Conservation (phyloP, 2,113 vertebrate species). For the Amblyopsis rosae region DNA sequence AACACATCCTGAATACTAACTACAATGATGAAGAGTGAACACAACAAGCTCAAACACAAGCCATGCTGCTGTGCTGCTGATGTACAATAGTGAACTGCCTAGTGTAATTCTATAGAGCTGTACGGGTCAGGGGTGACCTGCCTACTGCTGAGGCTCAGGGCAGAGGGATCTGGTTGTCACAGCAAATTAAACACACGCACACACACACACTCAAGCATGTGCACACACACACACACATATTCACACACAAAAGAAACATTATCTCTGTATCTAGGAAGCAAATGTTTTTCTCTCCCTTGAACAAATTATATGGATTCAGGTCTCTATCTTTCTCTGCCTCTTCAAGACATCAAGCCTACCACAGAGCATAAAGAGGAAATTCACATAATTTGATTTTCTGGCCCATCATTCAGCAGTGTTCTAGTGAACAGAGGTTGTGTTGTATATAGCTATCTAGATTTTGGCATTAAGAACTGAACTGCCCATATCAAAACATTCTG, state of each 20-base stretch:
- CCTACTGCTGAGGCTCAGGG: not conserved
- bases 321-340: not conserved
- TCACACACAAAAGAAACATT: conserved; percentile 9
- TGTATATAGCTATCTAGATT: not conserved
- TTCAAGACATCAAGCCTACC: conserved; percentile 37
- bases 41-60: not conserved
- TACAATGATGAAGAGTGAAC: not conserved
- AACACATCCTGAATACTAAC: not conserved
- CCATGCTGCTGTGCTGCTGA: not conserved
- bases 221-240: not conserved
- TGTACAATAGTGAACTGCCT: not conserved
- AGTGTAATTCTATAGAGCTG: not conserved
- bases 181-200: conserved; percentile 4
- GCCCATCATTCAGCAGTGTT: conserved; percentile 50
- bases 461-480: no score
- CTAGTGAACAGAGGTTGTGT: conserved; percentile 55
- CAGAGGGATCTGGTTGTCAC: conserved; percentile 15
- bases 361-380: conserved; percentile 73
- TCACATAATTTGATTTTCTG: conserved; percentile 71
- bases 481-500: not conserved
- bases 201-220: conserved; percentile 4
- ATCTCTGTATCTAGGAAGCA: conserved; percentile 19
- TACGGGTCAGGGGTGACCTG: not conserved
- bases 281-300: conserved; percentile 44
- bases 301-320: conserved; percentile 44